Evolutionary conservation across 1,140 invertebrate genomes (phyloP).

Genomic region (Anagrus nilaparvatae): DNA sequence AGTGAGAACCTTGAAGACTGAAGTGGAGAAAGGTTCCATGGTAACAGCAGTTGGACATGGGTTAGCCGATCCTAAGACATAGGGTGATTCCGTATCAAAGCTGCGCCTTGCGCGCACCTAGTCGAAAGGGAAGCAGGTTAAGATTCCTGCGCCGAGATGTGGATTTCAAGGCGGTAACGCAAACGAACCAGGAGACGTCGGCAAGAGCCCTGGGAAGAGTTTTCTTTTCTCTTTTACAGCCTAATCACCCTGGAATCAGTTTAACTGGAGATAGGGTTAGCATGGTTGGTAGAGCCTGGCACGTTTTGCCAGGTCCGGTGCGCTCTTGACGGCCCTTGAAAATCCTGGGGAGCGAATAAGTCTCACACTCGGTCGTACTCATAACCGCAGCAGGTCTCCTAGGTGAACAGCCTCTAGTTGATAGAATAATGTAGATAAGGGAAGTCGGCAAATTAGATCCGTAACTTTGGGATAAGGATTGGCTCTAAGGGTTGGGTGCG

Average conservation of each 20-base stretch:
- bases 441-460: too few species aligned
- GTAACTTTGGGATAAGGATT: too few species aligned
- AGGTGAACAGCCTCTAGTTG: too few species aligned
- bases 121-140: slow-evolving; percentile 61
- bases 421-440: too few species aligned
- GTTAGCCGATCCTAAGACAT: slow-evolving; percentile 73
- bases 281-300: too few species aligned
- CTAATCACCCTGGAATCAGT: slow-evolving; percentile 55
- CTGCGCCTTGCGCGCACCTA: slow-evolving; percentile 21
- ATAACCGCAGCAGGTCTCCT: slow-evolving; percentile 76
- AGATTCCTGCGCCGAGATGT: slow-evolving; percentile 59
- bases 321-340: slow-evolving; percentile 19
- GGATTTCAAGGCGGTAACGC: slow-evolving; percentile 48
- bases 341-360: slow-evolving; percentile 51
- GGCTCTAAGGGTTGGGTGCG: too few species aligned
- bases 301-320: too few species aligned
- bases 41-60: slow-evolving; percentile 79
- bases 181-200: slow-evolving; percentile 54
- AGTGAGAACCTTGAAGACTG: slow-evolving; percentile 71
- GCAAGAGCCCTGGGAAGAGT: slow-evolving; percentile 59
- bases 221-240: slow-evolving; percentile 64
- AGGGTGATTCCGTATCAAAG: slow-evolving; percentile 36
- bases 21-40: slow-evolving; percentile 81
- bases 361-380: slow-evolving; percentile 52
- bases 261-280: slow-evolving; percentile 44